Conservation (phyloP, 92 coral and sea anemone species). For the Isaurus tuberculatus region DNA sequence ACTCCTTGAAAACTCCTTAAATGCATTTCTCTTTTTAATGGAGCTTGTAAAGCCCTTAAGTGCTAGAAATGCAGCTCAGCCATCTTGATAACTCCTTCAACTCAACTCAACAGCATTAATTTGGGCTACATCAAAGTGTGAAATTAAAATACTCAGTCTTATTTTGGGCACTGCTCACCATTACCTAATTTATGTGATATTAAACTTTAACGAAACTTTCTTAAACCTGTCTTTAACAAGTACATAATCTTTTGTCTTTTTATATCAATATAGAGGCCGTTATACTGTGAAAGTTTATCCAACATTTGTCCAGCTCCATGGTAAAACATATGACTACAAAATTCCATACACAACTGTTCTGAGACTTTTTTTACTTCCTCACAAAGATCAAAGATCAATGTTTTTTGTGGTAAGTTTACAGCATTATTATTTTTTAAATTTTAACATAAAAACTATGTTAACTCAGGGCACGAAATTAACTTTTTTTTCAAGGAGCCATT, state of each 20-base stretch:
- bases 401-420: constrained; percentile 92
- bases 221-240: neutral
- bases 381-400: constrained; percentile 96
- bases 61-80: too few relatives aligned
- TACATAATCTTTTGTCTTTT: neutral
- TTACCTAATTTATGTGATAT: too few relatives aligned
- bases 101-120: neutral
- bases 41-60: too few relatives aligned
- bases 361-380: constrained; percentile 92
- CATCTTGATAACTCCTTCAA: too few relatives aligned
- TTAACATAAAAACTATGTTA: too few relatives aligned
- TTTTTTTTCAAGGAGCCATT: too few relatives aligned
- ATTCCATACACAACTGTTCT: constrained; percentile 98
- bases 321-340: constrained; percentile 99
- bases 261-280: constrained; percentile 76
- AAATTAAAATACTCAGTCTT: too few relatives aligned
- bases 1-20: too few relatives aligned
- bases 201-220: neutral
- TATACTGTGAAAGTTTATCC: constrained; percentile 96
- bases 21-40: too few relatives aligned
- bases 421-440: neutral
- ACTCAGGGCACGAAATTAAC: too few relatives aligned
- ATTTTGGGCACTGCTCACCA: too few relatives aligned
- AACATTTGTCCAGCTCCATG: constrained; percentile 95
- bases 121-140: too few relatives aligned